Conservation (phyloP, 2,888 invertebrate species). For the Pardosa pseudoannulata region DNA sequence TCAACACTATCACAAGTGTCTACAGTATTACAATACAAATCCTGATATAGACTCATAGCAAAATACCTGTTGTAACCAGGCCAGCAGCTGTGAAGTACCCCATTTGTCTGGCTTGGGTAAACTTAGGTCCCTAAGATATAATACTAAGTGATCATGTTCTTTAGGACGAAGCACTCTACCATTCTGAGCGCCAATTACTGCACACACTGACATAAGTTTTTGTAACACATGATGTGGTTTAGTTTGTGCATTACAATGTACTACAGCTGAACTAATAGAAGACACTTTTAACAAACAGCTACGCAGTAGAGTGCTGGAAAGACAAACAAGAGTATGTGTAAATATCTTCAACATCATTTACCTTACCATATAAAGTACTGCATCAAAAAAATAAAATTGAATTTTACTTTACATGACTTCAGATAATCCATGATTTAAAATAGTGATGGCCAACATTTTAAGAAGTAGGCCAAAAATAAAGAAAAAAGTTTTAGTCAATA, state of each 20-base stretch:
- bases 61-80: constrained; percentile 89
- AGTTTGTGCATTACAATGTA: constrained; percentile 92
- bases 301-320: constrained; percentile 84
- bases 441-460: no score
- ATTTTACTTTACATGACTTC: no score
- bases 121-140: constrained; percentile 89
- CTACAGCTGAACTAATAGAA: constrained; percentile 85
- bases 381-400: no score
- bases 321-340: no score
- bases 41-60: no score
- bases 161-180: constrained; percentile 88
- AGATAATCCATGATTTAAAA: no score
- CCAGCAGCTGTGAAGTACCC: constrained; percentile 90
- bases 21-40: no score
- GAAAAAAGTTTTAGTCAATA: no score
- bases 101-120: constrained; percentile 88
- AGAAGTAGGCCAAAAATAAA: no score
- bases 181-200: constrained; percentile 83
- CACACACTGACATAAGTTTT: constrained; percentile 83
- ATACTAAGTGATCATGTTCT: constrained; percentile 84
- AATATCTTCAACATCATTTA: no score
- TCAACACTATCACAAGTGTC: no score
- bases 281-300: constrained; percentile 84
- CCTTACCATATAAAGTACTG: no score
- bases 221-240: constrained; percentile 88